Percentiles rank a stretch among this genome's conserved stretches.
phyloP scores from a whole-genome alignment of 2,113 vertebrate species.

The Henicopernis longicauda region DNA sequence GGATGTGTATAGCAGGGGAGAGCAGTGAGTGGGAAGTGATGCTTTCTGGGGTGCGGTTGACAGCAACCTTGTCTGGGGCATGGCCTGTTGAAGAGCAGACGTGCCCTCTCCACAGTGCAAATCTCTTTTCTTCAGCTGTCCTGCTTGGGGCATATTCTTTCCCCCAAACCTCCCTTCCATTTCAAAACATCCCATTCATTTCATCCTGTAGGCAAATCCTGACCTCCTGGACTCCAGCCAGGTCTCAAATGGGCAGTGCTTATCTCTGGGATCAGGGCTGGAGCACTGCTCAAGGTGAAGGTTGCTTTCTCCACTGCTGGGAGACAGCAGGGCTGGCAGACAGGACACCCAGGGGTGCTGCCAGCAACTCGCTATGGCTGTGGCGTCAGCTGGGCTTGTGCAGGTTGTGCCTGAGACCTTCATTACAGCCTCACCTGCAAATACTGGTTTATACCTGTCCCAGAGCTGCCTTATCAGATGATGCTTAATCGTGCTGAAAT shows the following conservation, averaged over 20 bases:
- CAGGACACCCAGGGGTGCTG: neutral
- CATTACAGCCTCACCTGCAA: constrained; percentile 1
- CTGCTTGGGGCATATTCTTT: neutral
- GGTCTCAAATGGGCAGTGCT: neutral
- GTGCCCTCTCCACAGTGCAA: neutral
- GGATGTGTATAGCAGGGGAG: neutral
- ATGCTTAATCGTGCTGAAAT: constrained; percentile 1
- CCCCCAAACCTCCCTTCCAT: neutral
- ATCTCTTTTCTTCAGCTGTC: neutral
- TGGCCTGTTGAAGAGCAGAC: neutral
- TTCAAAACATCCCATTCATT: neutral
- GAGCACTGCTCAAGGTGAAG: neutral
- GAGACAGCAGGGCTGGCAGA: neutral
- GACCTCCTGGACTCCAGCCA: neutral
- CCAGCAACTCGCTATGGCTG: neutral
- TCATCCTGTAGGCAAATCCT: neutral
- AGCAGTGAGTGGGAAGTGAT: neutral
- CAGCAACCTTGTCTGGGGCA: neutral
- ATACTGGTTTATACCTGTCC: constrained; percentile 41
- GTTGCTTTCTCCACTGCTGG: neutral
- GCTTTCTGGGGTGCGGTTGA: constrained; percentile 18
- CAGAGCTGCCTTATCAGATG: constrained; percentile 20
- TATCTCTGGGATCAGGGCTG: neutral
- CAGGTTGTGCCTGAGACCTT: neutral
- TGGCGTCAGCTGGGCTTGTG: neutral